Base-by-base conservation (phyloP, 2,888 invertebrate species). In the Schrankia costaestrigalis region DNA sequence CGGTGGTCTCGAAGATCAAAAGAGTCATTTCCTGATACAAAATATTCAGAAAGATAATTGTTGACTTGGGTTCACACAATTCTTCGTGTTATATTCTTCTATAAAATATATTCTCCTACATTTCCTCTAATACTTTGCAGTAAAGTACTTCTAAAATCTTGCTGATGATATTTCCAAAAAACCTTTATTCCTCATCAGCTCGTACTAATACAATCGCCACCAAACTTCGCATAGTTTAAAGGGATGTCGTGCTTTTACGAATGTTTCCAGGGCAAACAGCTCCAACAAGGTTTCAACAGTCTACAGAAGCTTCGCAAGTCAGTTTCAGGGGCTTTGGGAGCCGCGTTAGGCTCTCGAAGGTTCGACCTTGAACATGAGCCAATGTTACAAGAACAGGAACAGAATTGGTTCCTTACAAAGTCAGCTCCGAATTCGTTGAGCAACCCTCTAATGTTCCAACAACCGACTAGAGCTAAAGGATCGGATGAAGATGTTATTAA, bases 381-480 rank as follows among this genome's bases (percentile, higher is more conserved):
- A 0, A 86, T 84, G 75, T 55, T 84, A n/a, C 83, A 87, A 36
- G 86, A 85, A 44, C 78, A 79, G 0, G 85, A 86, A 50, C 84
- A 82, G 54, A 95, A 96, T 71, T 96, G 96, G 96, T 91, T 95
- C 56, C 74, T 96, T 17, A 94, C 94, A 36, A 91, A 93, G 57
- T 94, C 94, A 8, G 93, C 94, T 1, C 94, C 94, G 1, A 94
- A 93, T 69, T 94, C 94, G 0, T 73, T 95, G 56, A 93, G 93
- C 55, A 92, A 91, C 56, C 90, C 90, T 1, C 67, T 89, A 40
- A 51, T 86, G 53, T 75, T 72, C 53, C 64, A 75, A 49, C 71
- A 73, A 22, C 70, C 75, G 1, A 47, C 67, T 7, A 74, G 78
- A 17, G 68, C 71, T 7, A 83, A 81, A 15, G 70, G 56, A 0